Conservation (phyloP, 1,140 invertebrate genomes). For the Limonius californicus region DNA sequence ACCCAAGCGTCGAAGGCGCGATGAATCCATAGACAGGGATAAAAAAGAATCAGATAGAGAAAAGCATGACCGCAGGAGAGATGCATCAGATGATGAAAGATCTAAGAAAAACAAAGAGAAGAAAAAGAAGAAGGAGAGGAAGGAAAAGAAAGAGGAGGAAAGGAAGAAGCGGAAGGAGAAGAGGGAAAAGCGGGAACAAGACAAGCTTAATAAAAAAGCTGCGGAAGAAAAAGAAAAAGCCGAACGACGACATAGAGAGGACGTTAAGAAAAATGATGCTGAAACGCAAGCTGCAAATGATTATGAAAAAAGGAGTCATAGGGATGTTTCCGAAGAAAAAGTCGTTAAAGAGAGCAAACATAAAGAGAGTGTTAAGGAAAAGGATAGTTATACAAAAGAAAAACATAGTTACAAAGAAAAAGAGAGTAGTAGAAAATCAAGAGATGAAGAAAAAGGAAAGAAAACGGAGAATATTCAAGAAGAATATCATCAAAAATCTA, state of each 20-base stretch:
- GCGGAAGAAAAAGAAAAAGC: conserved; percentile 50
- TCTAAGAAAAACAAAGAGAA: conserved; percentile 53
- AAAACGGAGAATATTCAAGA: conserved; percentile 48
- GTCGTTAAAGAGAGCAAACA: not conserved
- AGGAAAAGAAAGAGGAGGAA: conserved; percentile 48
- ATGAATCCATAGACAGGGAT: conserved; percentile 23
- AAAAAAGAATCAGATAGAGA: conserved; percentile 46
- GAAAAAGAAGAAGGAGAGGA: conserved; percentile 53
- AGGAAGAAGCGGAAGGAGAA: conserved; percentile 52
- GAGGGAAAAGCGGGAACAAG: conserved; percentile 52
- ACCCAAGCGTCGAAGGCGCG: conserved; percentile 21
- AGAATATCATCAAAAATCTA: conserved; percentile 50
- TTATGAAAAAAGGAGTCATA: not conserved
- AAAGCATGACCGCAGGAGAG: conserved; percentile 46
- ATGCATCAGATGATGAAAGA: conserved; percentile 46
- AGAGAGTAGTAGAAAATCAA: not conserved
- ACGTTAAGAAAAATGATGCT: conserved; percentile 37
- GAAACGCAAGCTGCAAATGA: conserved; percentile 10
- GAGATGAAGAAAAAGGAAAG: conserved; percentile 47
- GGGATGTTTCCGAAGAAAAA: not conserved
- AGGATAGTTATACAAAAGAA: too few species aligned
- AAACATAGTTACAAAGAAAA: not conserved
- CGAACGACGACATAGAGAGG: conserved; percentile 49
- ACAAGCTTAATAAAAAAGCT: conserved; percentile 45
- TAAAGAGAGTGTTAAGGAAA: conserved; percentile 37